phyloP scores from a whole-genome alignment of 1,140 invertebrate genomes.

The Lethrus apterus region DNA sequence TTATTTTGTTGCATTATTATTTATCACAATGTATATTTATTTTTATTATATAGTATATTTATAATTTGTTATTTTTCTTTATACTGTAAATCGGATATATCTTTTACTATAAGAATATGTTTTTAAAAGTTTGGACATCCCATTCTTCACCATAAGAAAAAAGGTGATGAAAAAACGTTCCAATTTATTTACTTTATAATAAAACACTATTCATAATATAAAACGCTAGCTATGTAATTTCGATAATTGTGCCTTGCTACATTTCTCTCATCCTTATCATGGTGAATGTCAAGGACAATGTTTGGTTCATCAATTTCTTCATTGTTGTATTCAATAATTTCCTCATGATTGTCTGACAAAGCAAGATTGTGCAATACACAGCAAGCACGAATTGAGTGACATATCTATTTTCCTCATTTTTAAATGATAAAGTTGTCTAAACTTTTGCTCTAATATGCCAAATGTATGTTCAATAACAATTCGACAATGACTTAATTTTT shows the following conservation, averaged over 20 bases:
- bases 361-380: constrained; percentile 24
- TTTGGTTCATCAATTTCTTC: constrained; percentile 9
- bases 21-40: no score
- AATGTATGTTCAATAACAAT: constrained; percentile 9
- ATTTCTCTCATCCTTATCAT: no score
- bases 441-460: constrained; percentile 9
- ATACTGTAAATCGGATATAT: no score
- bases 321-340: not conserved
- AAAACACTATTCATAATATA: constrained; percentile 13
- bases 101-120: no score
- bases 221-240: constrained; percentile 7
- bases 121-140: no score
- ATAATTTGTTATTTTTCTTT: no score
- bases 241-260: not conserved
- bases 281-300: no score
- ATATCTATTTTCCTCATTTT: constrained; percentile 20
- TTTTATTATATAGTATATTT: no score
- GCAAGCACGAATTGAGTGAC: constrained; percentile 22
- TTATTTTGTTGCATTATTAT: no score
- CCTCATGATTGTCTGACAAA: not conserved
- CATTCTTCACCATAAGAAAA: no score
- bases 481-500: constrained; percentile 5
- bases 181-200: no score
- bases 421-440: constrained; percentile 19
- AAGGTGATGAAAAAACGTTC: no score